Evolutionary conservation across 2,113 vertebrate species (phyloP).

Genomic region (Gavia stellata): DNA sequence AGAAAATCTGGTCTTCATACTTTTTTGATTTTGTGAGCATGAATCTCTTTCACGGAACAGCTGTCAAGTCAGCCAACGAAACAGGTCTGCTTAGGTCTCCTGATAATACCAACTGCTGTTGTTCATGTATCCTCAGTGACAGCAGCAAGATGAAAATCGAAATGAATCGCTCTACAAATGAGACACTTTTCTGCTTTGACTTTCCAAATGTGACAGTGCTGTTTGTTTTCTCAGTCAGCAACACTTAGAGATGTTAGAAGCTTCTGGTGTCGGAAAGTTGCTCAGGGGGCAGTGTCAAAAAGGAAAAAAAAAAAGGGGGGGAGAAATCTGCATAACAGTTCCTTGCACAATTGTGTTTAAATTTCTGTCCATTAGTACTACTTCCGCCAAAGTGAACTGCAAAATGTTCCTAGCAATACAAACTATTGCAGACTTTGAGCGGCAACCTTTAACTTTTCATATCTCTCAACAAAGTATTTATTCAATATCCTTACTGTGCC

Average conservation of each 20-base stretch:
- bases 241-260: background rate
- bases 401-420: background rate
- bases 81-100: constrained; percentile 32
- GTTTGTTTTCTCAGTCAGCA: constrained; percentile 39
- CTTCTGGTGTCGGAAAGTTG: constrained; percentile 8
- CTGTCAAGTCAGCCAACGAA: constrained; percentile 52
- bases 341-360: background rate
- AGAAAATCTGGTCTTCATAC: constrained; percentile 15
- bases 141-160: constrained; percentile 60
- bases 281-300: background rate
- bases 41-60: constrained; percentile 58
- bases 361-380: background rate
- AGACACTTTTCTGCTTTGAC: constrained; percentile 62
- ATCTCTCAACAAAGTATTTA: background rate
- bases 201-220: constrained; percentile 51
- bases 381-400: background rate
- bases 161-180: constrained; percentile 63
- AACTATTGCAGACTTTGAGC: background rate
- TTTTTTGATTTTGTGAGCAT: constrained; percentile 52
- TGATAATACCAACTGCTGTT: constrained; percentile 59
- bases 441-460: background rate
- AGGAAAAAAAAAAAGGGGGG: background rate
- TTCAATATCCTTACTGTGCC: background rate
- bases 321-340: background rate
- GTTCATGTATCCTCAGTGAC: constrained; percentile 58